Evolutionary conservation across 2,797 vertebrate species (phyloP).

Genomic region (Enteromius paludinosus): DNA sequence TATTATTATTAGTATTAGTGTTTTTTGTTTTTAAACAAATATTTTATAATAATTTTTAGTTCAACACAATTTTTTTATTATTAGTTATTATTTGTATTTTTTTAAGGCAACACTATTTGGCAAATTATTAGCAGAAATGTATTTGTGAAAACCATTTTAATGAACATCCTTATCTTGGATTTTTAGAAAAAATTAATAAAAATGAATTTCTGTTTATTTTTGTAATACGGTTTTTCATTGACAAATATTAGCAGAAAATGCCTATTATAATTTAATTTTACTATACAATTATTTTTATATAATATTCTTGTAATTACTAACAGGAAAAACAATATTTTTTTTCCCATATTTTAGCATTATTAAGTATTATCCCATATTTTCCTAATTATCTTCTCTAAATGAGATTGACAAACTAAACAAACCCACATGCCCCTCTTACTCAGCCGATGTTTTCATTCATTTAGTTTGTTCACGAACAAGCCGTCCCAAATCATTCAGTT

Average conservation of each 20-base stretch:
- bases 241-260: not conserved
- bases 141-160: not conserved
- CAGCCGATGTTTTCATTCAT: not conserved
- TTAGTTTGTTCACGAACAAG: not conserved
- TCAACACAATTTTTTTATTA: not conserved
- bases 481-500: conserved; percentile 12
- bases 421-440: not conserved
- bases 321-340: too few species aligned
- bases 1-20: too few species aligned
- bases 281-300: too few species aligned
- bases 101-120: not conserved
- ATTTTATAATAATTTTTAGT: too few species aligned
- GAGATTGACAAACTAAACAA: not conserved
- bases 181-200: not conserved
- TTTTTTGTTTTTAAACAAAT: too few species aligned
- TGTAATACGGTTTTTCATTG: not conserved
- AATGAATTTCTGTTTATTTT: not conserved
- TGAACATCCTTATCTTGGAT: not conserved
- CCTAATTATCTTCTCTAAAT: not conserved
- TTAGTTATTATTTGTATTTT: not conserved
- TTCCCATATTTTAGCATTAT: too few species aligned
- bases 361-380: too few species aligned
- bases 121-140: not conserved
- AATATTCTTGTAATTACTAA: too few species aligned
- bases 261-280: not conserved